Evolutionary conservation across 23 tunicate genomes (phyloP), one percentile per base, ranked within the genome.

Genomic region (Aplidium turbinatum): DNA sequence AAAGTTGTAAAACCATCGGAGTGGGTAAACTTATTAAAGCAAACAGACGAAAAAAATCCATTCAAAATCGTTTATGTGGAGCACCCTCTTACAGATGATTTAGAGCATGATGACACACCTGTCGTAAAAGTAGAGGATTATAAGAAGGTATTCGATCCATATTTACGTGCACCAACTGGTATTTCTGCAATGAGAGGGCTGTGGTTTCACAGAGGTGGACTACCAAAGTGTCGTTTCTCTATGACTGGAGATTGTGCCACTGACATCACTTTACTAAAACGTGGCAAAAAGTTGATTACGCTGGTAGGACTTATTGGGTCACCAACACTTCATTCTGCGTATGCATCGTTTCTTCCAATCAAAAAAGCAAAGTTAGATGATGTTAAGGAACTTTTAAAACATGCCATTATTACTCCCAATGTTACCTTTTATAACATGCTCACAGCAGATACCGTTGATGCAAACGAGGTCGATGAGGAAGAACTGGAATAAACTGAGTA

Each of bases 141-240:
- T 50, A 65, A 65, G 38, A 28, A 23, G n/a, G 50, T 50, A 25
- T 65, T 7, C 22, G 72, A 36, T 16, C 50, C 72, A 3, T 38
- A 18, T 35, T 29, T 65, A 30, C 20, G 24, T 36, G 50, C 72
- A 65, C 72, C 72, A 18, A 65, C 28, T 35, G 72, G 50, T 5
- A 65, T 65, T 35, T 65, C 72, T 35, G 20, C 72, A 35, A 26
- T 65, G 3, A 48, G 72, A 65, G 72, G 72, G 20, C 20, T 65
- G 72, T 27, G 36, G 24, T 65, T 65, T 23, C 36, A 30, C 19
- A 65, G 72, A 21, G 24, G 24, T 4, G 27, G 20, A 19, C 48
- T 28, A 16, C 72, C 72, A 18, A 36, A 6, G 5, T 35, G 72
- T 21, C 28, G 72, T 18, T 35, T 18, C n/a, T 26, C 24, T 18